Conservation (phyloP, 1,140 invertebrate species). For the Gryon sp. region DNA sequence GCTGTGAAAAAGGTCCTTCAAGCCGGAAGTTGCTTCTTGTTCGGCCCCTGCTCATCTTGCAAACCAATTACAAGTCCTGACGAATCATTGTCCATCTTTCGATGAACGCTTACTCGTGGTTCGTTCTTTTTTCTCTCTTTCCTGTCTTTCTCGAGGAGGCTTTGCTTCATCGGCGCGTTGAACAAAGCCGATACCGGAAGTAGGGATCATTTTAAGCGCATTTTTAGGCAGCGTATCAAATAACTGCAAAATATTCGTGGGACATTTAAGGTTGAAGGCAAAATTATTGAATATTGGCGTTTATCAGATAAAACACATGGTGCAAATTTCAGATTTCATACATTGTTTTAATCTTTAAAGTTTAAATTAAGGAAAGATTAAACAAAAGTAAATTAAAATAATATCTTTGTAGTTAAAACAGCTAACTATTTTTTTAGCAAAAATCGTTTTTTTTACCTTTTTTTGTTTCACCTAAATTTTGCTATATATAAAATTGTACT, state of each 20-base stretch:
- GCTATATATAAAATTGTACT: too few relatives aligned
- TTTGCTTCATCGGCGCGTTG: constrained; percentile 5
- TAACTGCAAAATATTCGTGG: constrained; percentile 40
- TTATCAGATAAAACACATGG: not conserved
- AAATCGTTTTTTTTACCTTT: too few relatives aligned
- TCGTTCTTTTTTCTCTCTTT: constrained; percentile 18
- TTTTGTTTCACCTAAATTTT: too few relatives aligned
- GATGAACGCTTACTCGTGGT: constrained; percentile 27
- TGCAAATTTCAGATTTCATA: too few relatives aligned
- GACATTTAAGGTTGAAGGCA: constrained; percentile 11
- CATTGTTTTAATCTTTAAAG: too few relatives aligned
- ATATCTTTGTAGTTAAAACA: too few relatives aligned
- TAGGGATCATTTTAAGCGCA: constrained; percentile 42
- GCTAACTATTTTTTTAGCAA: too few relatives aligned
- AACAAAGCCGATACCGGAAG: constrained; percentile 54
- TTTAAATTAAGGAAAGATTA: too few relatives aligned
- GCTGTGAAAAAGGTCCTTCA: constrained; percentile 25
- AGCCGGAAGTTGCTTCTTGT: constrained; percentile 51
- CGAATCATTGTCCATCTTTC: constrained; percentile 52
- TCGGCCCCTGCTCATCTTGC: constrained; percentile 33
- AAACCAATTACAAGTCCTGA: constrained; percentile 56
- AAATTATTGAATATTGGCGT: not conserved
- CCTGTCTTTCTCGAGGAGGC: not conserved
- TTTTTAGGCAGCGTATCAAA: constrained; percentile 43
- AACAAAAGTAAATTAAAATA: too few relatives aligned